Evolutionary conservation across 2,888 invertebrate genomes (phyloP).

Genomic region (Eugnorisma glareosa): DNA sequence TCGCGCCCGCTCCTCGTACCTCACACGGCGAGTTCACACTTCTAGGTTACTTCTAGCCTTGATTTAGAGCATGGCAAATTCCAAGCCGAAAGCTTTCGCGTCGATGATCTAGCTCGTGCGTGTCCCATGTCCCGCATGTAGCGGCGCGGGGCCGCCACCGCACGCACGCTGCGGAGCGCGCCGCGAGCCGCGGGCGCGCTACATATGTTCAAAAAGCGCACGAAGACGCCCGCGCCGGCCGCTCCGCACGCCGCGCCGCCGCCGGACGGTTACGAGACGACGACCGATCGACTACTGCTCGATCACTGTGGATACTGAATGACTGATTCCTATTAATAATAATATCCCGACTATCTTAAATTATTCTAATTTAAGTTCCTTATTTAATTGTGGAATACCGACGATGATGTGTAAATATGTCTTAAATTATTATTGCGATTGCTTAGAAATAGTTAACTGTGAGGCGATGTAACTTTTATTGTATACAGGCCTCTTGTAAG

Average conservation of each 20-base stretch:
- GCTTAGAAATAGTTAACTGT: slow-evolving; percentile 86
- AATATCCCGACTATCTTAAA: slow-evolving; percentile 87
- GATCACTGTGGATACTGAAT: slow-evolving; percentile 84
- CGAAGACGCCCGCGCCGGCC: slow-evolving; percentile 59
- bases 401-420: slow-evolving; percentile 88
- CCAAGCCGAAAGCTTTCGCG: slow-evolving; percentile 78
- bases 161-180: slow-evolving; percentile 40
- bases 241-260: slow-evolving; percentile 53
- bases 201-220: slow-evolving; percentile 72
- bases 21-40: slow-evolving; percentile 83
- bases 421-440: slow-evolving; percentile 88
- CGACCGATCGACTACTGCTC: slow-evolving; percentile 77
- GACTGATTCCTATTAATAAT: slow-evolving; percentile 90
- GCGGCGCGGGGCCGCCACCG: slow-evolving; percentile 59
- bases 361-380: slow-evolving; percentile 88
- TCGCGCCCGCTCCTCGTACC: slow-evolving; percentile 75
- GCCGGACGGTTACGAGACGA: slow-evolving; percentile 75
- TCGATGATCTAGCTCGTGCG: slow-evolving; percentile 69
- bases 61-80: slow-evolving; percentile 83
- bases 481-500: slow-evolving; percentile 82
- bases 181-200: slow-evolving; percentile 64
- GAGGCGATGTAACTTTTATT: slow-evolving; percentile 79
- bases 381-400: slow-evolving; percentile 86
- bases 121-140: slow-evolving; percentile 64
- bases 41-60: slow-evolving; percentile 86